Evolutionary conservation across 2,113 vertebrate species (phyloP).

Genomic region (Nothocercus nigrocapillus): DNA sequence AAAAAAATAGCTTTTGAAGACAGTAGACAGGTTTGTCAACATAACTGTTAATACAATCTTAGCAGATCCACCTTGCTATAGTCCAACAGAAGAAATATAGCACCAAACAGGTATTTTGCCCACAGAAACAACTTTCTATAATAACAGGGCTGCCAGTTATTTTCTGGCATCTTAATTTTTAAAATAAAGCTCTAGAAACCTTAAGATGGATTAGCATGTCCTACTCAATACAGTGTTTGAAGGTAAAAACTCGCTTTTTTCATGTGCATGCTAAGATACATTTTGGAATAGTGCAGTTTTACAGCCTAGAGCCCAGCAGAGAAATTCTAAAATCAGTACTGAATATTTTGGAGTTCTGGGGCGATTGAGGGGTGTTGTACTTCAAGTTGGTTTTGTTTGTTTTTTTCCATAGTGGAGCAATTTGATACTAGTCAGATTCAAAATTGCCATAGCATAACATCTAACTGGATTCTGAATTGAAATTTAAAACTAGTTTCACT

Average conservation of each 20-base stretch:
- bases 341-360: neutral
- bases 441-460: neutral
- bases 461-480: neutral
- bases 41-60: neutral
- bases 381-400: neutral
- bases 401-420: neutral
- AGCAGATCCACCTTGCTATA: neutral
- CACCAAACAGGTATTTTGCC: neutral
- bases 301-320: rapidly evolving
- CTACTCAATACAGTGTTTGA: neutral
- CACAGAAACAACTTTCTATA: neutral
- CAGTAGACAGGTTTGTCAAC: neutral
- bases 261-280: rapidly evolving
- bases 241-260: neutral
- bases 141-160: neutral
- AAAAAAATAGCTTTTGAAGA: neutral
- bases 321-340: rapidly evolving
- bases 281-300: neutral
- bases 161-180: neutral
- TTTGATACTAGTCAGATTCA: neutral
- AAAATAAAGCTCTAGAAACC: neutral
- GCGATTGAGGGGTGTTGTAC: neutral
- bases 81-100: rapidly evolving
- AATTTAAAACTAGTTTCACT: neutral
- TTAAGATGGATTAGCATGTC: rapidly evolving